phyloP scores from a whole-genome alignment of 53 echinoderm and acorn worm genomes.

The Temnopleurus reevesii region DNA sequence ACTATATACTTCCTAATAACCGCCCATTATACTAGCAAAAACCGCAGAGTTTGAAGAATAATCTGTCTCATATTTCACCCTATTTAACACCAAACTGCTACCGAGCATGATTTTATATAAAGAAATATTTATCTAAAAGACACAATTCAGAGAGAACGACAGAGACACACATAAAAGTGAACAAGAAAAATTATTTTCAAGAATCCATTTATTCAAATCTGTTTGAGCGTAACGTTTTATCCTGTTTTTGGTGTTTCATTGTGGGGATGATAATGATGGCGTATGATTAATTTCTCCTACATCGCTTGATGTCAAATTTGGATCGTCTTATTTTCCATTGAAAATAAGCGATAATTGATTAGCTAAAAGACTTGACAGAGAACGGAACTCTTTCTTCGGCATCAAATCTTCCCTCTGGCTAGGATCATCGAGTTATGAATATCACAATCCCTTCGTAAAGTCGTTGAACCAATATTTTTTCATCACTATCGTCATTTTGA shows the following conservation, averaged over 20 bases:
- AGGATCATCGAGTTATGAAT: background rate
- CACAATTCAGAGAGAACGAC: background rate
- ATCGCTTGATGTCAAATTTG: conserved; percentile 8
- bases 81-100: background rate
- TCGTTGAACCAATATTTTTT: conserved; percentile 11
- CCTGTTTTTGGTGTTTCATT: no score
- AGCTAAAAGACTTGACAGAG: background rate
- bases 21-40: background rate
- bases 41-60: background rate
- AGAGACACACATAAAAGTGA: background rate
- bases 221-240: background rate
- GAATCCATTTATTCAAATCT: background rate
- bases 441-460: background rate
- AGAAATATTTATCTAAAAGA: no score
- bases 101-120: background rate
- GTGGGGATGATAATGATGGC: background rate
- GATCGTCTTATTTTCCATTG: background rate
- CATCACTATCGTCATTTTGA: background rate
- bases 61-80: background rate
- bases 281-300: conserved; percentile 3
- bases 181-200: conserved; percentile 57
- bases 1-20: background rate
- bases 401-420: background rate
- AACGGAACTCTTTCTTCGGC: background rate
- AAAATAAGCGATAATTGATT: conserved; percentile 28